Evolutionary conservation across 2,113 vertebrate species (phyloP).

Genomic region (Tupaia tana): DNA sequence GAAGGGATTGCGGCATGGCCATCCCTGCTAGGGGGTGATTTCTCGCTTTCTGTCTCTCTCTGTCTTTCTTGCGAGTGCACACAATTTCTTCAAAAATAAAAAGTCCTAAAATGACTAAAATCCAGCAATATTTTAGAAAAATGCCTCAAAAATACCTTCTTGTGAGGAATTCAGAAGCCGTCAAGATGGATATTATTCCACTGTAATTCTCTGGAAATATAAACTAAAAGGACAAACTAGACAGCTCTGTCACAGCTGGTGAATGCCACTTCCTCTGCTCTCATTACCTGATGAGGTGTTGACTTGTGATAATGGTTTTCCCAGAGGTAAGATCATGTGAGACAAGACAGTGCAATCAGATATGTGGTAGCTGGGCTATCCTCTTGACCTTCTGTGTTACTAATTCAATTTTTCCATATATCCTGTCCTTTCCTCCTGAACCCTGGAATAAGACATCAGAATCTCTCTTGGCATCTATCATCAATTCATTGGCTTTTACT

Average conservation of each 20-base stretch:
- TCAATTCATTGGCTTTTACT: not conserved
- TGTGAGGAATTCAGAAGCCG: not conserved
- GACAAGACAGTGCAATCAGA: not conserved
- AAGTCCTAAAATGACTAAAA: not conserved
- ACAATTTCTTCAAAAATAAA: no score
- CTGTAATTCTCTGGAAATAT: not conserved
- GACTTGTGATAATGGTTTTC: not conserved
- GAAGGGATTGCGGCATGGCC: no score
- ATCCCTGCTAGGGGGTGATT: no score
- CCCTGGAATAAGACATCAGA: not conserved
- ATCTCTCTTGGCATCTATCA: not conserved
- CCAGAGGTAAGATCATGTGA: not conserved
- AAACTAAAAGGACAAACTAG: not conserved
- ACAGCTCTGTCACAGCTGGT: not conserved
- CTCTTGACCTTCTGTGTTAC: not conserved
- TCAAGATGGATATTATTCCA: not conserved
- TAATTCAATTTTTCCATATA: not conserved
- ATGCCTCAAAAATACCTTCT: not conserved
- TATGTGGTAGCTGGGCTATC: not conserved
- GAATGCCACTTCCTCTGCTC: not conserved
- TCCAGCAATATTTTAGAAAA: not conserved
- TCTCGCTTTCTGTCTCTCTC: no score
- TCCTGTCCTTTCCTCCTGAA: not conserved
- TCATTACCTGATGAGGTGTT: not conserved
- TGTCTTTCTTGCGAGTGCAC: no score